A percentile compares a stretch with the other conserved stretches of the same genome.
These are phyloP conservation scores for Menura novaehollandiae DNA, from an alignment of 2,113 vertebrate species.

Conservation along the genomic window DNA sequence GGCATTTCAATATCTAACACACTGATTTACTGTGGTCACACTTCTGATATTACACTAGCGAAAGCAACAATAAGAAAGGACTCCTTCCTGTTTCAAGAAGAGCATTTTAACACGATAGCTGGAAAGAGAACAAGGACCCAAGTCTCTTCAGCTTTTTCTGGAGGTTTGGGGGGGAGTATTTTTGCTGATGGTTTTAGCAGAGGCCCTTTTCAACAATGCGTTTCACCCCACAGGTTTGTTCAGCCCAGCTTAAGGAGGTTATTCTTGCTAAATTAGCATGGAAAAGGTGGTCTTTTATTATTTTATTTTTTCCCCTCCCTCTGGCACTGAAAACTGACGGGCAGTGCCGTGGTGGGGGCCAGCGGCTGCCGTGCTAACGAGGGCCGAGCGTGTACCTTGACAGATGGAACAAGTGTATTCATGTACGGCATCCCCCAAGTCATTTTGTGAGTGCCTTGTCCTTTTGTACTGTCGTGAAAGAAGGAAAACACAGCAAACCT, in stretches of 20 bases:
- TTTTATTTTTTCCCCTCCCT: neutral
- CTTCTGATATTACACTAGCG: slow-evolving; percentile 19
- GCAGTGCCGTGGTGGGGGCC: neutral
- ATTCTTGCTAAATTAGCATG: neutral
- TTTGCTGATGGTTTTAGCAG: neutral
- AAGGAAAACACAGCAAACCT: neutral
- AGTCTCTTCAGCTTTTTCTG: neutral
- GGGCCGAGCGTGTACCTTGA: slow-evolving; percentile 35
- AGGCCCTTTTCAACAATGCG: neutral
- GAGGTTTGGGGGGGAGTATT: neutral
- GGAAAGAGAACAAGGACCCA: neutral
- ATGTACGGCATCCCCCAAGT: neutral
- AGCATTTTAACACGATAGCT: neutral
- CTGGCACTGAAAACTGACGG: neutral
- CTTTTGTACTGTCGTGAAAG: neutral
- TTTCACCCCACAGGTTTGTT: neutral
- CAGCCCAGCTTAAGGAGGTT: neutral
- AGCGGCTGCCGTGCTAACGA: neutral
- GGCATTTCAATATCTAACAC: slow-evolving; percentile 40
- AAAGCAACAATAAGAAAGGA: slow-evolving; percentile 11
- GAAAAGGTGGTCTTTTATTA: neutral
- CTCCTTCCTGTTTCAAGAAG: slow-evolving; percentile 23
- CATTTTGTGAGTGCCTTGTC: neutral
- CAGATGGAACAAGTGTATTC: slow-evolving; percentile 36
- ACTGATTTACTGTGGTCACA: neutral